Percentiles rank a stretch among this genome's conserved stretches.
Conservation (phyloP, 2,797 vertebrate genomes). For the Chelon labrosus region DNA sequence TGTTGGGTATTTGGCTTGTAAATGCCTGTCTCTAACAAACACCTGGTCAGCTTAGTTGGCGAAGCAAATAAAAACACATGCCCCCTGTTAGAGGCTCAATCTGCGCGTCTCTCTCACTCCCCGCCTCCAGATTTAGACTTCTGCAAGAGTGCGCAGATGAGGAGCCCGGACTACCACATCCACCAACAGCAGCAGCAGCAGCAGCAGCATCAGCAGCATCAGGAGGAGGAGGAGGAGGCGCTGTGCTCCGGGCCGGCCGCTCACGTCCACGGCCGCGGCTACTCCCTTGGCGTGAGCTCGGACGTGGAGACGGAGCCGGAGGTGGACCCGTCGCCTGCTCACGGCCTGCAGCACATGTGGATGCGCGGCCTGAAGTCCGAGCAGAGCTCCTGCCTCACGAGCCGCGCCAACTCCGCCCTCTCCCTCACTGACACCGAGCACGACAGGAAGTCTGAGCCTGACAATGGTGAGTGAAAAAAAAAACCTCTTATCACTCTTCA, state of each 20-base stretch:
- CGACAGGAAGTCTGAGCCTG: constrained; percentile 96
- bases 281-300: constrained; percentile 91
- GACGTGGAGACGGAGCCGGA: constrained; percentile 96
- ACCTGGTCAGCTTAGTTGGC: constrained; percentile 62
- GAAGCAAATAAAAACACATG: constrained; percentile 62
- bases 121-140: constrained; percentile 91
- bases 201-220: constrained; percentile 69
- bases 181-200: constrained; percentile 70
- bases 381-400: constrained; percentile 96
- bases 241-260: constrained; percentile 79
- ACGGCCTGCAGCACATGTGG: constrained; percentile 94
- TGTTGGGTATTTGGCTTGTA: constrained; percentile 53
- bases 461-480: constrained; percentile 89
- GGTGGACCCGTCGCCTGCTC: constrained; percentile 91
- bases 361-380: constrained; percentile 96
- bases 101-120: constrained; percentile 22
- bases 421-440: constrained; percentile 98
- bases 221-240: constrained; percentile 83
- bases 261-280: constrained; percentile 84
- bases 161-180: constrained; percentile 90
- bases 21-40: constrained; percentile 54
- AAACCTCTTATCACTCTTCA: not conserved
- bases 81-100: constrained; percentile 38
- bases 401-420: constrained; percentile 95
- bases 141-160: constrained; percentile 88